These are phyloP conservation scores for Manis pentadactyla DNA, from an alignment of 2,797 vertebrate genomes.

Conservation along the genomic window DNA sequence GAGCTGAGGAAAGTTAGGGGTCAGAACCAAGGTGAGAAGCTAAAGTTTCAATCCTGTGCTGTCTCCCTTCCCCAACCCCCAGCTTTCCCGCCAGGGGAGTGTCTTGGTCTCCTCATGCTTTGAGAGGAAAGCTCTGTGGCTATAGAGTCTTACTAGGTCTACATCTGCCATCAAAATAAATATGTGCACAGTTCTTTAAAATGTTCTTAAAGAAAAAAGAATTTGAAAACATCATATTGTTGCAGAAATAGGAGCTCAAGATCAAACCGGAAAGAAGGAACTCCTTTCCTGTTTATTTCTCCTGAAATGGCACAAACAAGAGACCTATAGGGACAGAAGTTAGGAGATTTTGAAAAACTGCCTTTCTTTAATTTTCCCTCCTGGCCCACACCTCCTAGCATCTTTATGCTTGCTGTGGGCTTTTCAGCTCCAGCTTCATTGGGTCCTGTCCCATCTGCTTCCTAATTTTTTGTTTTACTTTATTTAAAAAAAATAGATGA, in stretches of 20 bases:
- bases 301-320: not conserved
- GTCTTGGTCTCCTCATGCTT: not conserved
- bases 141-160: not conserved
- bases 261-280: not conserved
- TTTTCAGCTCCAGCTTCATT: not conserved
- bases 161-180: not conserved
- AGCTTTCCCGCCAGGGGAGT: not conserved
- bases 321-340: not conserved
- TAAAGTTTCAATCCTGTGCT: slow-evolving; percentile 1
- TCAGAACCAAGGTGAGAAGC: slow-evolving; percentile 69
- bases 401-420: not conserved
- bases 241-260: not conserved
- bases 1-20: slow-evolving; percentile 63
- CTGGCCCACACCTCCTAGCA: not conserved
- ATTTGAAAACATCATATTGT: not conserved
- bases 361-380: slow-evolving; percentile 20
- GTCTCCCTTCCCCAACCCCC: not conserved
- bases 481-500: not conserved
- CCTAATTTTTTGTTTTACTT: not conserved
- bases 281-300: not conserved
- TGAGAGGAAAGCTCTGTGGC: not conserved
- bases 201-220: slow-evolving; percentile 14
- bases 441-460: not conserved
- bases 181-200: not conserved
- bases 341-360: not conserved